phyloP scores from a whole-genome alignment of 2,888 invertebrate genomes.

The Daptonema setosum region DNA sequence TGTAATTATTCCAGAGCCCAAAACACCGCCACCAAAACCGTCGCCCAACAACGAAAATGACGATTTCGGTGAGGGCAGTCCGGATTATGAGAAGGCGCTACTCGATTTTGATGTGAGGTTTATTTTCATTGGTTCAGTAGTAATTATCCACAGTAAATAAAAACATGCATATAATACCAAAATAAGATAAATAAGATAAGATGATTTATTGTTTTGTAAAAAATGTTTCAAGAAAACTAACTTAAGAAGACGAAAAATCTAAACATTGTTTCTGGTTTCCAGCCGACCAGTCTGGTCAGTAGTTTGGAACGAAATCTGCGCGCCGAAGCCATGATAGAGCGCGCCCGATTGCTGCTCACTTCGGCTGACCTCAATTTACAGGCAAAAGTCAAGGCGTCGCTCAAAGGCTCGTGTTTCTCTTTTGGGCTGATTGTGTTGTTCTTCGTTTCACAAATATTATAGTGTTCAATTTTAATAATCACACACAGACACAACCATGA shows the following conservation, averaged over 20 bases:
- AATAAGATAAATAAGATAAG: too few relatives aligned
- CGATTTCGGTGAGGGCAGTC: background rate
- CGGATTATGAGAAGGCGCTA: background rate
- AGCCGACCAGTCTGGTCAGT: constrained; percentile 1
- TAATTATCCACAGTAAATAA: too few relatives aligned
- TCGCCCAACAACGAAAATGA: too few relatives aligned
- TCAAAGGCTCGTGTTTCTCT: constrained; percentile 1
- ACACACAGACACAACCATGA: too few relatives aligned
- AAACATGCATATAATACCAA: too few relatives aligned
- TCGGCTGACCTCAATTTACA: constrained; percentile 1
- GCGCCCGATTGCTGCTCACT: constrained; percentile 1
- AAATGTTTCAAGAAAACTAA: too few relatives aligned
- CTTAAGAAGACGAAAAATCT: background rate
- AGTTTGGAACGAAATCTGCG: constrained; percentile 2
- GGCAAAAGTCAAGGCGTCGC: background rate
- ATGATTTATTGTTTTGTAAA: too few relatives aligned
- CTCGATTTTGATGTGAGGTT: background rate
- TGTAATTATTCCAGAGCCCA: too few relatives aligned
- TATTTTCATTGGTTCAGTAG: background rate
- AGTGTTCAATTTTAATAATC: background rate
- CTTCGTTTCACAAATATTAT: background rate
- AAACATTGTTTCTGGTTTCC: background rate
- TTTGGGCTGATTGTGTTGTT: background rate
- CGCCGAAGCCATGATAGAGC: constrained; percentile 3
- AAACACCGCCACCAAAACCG: too few relatives aligned